These are phyloP conservation scores for Campylorhamphus procurvoides DNA, from an alignment of 2,113 vertebrate genomes.

Conservation along the genomic window DNA sequence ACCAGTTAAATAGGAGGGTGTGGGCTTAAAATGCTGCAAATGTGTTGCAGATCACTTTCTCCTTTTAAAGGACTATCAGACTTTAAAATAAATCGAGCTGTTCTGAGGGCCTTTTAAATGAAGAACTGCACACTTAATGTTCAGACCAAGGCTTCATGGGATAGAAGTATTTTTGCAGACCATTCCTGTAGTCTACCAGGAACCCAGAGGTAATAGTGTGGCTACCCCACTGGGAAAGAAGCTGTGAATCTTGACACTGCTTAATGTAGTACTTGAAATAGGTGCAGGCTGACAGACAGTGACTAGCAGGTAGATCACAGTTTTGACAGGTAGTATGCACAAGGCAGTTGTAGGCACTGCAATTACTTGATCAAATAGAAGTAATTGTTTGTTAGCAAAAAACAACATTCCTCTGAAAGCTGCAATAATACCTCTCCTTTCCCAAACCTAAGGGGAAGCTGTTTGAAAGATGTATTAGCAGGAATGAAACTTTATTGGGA, in stretches of 20 bases:
- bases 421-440: not conserved
- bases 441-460: not conserved
- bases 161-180: not conserved
- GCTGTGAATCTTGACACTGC: not conserved
- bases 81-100: not conserved
- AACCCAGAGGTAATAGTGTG: not conserved
- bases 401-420: not conserved
- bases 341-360: not conserved
- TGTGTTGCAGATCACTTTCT: not conserved
- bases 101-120: not conserved
- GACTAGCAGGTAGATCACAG: not conserved
- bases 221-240: not conserved
- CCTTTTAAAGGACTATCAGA: not conserved
- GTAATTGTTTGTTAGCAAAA: not conserved
- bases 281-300: not conserved
- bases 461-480: not conserved
- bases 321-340: not conserved
- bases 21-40: not conserved
- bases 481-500: not conserved
- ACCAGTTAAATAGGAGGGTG: not conserved
- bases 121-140: not conserved
- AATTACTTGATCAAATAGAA: not conserved
- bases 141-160: not conserved
- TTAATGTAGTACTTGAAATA: not conserved
- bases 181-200: not conserved